Conservation (phyloP, 2,113 vertebrate species). For the Sterna hirundo region DNA sequence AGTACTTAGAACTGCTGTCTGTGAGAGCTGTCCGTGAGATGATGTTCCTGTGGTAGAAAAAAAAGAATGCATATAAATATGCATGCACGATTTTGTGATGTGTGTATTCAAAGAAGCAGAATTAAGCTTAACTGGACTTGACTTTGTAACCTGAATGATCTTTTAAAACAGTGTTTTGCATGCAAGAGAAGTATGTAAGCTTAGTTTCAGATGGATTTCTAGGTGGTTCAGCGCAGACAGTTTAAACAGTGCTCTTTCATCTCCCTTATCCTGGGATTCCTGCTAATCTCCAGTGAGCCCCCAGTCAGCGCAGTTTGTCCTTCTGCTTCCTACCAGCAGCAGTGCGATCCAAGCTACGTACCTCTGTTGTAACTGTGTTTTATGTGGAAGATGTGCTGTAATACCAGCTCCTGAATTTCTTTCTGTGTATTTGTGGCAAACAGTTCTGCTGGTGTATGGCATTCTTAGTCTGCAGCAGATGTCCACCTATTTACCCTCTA, state of each 20-base stretch:
- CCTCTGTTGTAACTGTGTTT: neutral
- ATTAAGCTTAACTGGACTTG: slow-evolving; percentile 26
- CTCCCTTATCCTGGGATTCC: neutral
- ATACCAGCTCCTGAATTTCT: neutral
- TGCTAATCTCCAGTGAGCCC: neutral
- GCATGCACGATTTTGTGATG: neutral
- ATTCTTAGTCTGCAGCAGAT: neutral
- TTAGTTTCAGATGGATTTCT: neutral
- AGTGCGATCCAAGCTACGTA: neutral
- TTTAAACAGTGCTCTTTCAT: neutral
- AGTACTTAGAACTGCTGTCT: neutral
- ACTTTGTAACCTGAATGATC: neutral
- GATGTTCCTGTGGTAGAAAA: neutral
- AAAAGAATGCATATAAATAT: neutral
- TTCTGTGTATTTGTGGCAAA: neutral
- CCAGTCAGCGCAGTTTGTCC: neutral
- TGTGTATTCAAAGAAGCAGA: neutral
- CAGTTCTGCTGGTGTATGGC: neutral
- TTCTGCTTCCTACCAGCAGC: neutral
- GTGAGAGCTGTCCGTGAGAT: neutral
- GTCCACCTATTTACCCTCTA: neutral
- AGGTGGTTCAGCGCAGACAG: neutral
- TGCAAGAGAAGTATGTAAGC: neutral
- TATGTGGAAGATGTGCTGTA: neutral
- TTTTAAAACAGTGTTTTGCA: neutral